phyloP scores from a whole-genome alignment of 2,113 vertebrate genomes.

The Mastomys coucha region DNA sequence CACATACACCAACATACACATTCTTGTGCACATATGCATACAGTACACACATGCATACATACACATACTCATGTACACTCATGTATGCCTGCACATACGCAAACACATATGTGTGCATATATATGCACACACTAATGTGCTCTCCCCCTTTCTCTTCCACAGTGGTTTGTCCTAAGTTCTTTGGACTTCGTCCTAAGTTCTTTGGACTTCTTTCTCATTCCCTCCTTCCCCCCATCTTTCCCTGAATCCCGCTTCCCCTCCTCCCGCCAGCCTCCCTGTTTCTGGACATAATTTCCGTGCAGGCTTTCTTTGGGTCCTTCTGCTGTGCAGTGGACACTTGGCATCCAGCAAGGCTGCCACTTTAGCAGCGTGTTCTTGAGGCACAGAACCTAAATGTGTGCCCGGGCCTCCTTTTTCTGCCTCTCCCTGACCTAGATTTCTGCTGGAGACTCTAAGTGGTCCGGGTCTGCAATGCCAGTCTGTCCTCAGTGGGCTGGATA shows the following conservation, averaged over 20 bases:
- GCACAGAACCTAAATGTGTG: not conserved
- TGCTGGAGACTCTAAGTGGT: not conserved
- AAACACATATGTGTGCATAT: too few species aligned
- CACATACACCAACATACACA: not conserved
- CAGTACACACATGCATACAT: not conserved
- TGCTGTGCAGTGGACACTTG: not conserved
- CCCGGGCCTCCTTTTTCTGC: not conserved
- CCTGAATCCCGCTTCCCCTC: not conserved
- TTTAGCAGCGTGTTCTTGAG: not conserved
- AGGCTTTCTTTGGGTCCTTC: not conserved
- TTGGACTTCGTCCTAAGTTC: not conserved
- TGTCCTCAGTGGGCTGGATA: not conserved
- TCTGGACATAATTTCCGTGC: not conserved
- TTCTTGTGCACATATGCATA: not conserved
- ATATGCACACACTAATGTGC: too few species aligned
- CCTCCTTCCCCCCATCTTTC: not conserved
- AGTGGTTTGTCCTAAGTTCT: not conserved
- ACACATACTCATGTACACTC: not conserved
- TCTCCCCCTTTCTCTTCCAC: not conserved
- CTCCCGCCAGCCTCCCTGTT: not conserved
- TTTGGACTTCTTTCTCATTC: not conserved
- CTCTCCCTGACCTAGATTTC: slow-evolving; percentile 27
- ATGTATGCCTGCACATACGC: too few species aligned
- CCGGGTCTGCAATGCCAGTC: not conserved
- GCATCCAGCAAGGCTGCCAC: not conserved